Evolutionary conservation across 2,113 vertebrate species (phyloP).

Genomic region (Polypterus bichir): DNA sequence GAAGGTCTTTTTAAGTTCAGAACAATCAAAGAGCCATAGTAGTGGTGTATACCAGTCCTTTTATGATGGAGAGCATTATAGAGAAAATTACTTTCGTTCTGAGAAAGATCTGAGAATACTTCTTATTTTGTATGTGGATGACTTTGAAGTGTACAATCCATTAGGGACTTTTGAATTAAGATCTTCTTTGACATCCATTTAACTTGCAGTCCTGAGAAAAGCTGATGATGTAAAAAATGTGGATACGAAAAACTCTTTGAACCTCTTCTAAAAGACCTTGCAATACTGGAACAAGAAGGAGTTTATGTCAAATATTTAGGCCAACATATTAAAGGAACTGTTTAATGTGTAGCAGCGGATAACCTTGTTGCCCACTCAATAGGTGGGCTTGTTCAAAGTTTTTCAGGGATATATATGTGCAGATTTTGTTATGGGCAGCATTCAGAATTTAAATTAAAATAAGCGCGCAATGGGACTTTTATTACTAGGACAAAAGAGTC

Average conservation of each 20-base stretch:
- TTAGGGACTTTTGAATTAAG: slow-evolving; percentile 10
- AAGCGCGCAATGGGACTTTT: no score
- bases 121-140: slow-evolving; percentile 8
- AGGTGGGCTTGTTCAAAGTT: slow-evolving; percentile 13
- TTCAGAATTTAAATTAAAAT: no score
- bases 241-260: slow-evolving; percentile 10
- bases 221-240: neutral
- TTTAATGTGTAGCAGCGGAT: slow-evolving; percentile 7
- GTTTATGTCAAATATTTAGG: slow-evolving; percentile 11
- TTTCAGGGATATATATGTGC: slow-evolving; percentile 11
- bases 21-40: neutral
- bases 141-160: slow-evolving; percentile 17
- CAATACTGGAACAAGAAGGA: slow-evolving; percentile 9
- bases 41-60: slow-evolving; percentile 8
- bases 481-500: no score
- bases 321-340: slow-evolving; percentile 3
- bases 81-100: slow-evolving; percentile 13
- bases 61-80: slow-evolving; percentile 18
- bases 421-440: slow-evolving; percentile 8
- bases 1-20: no score
- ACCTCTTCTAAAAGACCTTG: slow-evolving; percentile 17
- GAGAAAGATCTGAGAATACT: neutral
- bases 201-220: slow-evolving; percentile 16
- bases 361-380: slow-evolving; percentile 15
- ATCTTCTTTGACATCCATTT: slow-evolving; percentile 10